These are phyloP conservation scores for Ceratina calcarata DNA, from an alignment of 1,140 invertebrate genomes.

Conservation along the genomic window DNA sequence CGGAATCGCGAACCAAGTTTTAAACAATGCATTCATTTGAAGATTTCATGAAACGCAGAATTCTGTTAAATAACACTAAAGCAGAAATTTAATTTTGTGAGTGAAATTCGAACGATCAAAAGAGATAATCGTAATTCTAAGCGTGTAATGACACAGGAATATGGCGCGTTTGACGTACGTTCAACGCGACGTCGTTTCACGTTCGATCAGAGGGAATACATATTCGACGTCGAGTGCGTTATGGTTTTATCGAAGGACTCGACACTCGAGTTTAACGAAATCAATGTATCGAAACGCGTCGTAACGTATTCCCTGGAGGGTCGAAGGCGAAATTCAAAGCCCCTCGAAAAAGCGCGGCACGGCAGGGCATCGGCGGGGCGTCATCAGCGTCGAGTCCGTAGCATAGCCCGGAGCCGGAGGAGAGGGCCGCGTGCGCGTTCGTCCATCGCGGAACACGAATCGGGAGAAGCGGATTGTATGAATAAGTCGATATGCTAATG, in stretches of 20 bases:
- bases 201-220: not conserved
- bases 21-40: not conserved
- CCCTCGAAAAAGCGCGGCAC: slow-evolving; percentile 22
- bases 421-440: slow-evolving; percentile 18
- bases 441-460: slow-evolving; percentile 36
- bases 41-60: not conserved
- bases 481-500: slow-evolving; percentile 77
- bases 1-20: not conserved
- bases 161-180: no score
- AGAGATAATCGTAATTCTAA: no score
- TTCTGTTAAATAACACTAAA: no score
- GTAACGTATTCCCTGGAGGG: slow-evolving; percentile 46
- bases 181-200: no score
- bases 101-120: no score
- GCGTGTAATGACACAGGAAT: no score
- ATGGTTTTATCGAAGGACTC: slow-evolving; percentile 17
- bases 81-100: no score
- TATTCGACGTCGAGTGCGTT: slow-evolving; percentile 21
- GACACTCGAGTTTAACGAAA: slow-evolving; percentile 41
- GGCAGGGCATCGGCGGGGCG: slow-evolving; percentile 23
- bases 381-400: slow-evolving; percentile 35
- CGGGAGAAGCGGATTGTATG: slow-evolving; percentile 64
- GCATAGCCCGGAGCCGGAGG: slow-evolving; percentile 21
- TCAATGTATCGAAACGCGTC: slow-evolving; percentile 48
- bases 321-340: slow-evolving; percentile 37